phyloP scores from a whole-genome alignment of 2,797 vertebrate species.

The Etheostoma perlongum region DNA sequence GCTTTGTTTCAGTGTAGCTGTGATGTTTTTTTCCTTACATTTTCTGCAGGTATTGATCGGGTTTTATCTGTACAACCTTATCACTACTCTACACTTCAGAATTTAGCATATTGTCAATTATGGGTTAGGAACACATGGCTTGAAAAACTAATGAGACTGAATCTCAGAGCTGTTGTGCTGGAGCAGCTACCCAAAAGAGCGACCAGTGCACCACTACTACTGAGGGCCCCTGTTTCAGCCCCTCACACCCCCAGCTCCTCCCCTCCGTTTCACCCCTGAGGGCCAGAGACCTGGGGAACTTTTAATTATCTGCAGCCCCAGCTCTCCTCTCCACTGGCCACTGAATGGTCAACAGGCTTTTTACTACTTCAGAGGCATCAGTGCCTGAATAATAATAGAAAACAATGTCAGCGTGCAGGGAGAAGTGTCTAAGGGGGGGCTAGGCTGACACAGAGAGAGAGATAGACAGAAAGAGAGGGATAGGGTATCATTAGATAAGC shows the following conservation, averaged over 20 bases:
- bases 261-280: slow-evolving; percentile 79
- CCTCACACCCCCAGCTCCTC: slow-evolving; percentile 40
- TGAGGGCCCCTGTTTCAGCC: slow-evolving; percentile 46
- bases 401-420: slow-evolving; percentile 82
- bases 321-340: slow-evolving; percentile 79
- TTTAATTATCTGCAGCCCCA: slow-evolving; percentile 92
- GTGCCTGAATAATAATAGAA: slow-evolving; percentile 91
- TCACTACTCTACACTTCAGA: not conserved
- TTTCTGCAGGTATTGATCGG: not conserved
- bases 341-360: slow-evolving; percentile 93
- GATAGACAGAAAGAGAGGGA: slow-evolving; percentile 77
- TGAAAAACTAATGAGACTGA: not conserved
- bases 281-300: slow-evolving; percentile 92
- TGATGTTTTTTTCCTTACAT: not conserved
- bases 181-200: slow-evolving; percentile 41
- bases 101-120: not conserved
- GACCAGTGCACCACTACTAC: slow-evolving; percentile 32
- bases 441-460: slow-evolving; percentile 46
- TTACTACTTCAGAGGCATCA: slow-evolving; percentile 86
- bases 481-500: slow-evolving; percentile 85
- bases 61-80: not conserved
- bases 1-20: slow-evolving; percentile 6
- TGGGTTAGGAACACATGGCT: not conserved
- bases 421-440: slow-evolving; percentile 67
- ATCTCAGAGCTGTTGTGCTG: slow-evolving; percentile 24